Conservation (phyloP, 2,113 vertebrate genomes). For the Saguinus midas region DNA sequence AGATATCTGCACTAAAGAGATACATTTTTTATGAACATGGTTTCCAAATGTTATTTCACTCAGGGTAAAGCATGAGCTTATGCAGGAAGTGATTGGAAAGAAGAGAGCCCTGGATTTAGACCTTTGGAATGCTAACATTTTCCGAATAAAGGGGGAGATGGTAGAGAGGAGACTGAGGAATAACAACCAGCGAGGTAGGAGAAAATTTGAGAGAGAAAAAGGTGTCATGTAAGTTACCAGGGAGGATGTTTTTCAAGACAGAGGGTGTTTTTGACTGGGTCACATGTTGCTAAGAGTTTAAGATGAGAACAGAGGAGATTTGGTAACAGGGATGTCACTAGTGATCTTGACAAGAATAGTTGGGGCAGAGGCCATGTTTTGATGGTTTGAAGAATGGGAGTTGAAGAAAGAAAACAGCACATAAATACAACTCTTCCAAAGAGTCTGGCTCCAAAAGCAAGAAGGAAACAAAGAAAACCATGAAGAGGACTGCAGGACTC, state of each 20-base stretch:
- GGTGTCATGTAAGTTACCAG: neutral
- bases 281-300: neutral
- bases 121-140: neutral
- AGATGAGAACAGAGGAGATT: neutral
- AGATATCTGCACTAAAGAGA: neutral
- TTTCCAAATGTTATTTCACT: neutral
- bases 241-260: neutral
- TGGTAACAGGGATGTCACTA: too few species aligned
- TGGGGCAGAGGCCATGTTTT: neutral
- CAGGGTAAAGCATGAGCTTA: too few species aligned
- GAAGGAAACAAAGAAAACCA: neutral
- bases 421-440: neutral
- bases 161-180: neutral
- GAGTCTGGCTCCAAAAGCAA: neutral
- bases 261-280: neutral
- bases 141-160: neutral
- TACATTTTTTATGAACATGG: too few species aligned
- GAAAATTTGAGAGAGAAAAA: neutral
- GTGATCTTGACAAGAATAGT: neutral
- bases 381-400: neutral
- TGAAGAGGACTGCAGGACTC: neutral
- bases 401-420: neutral
- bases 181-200: neutral
- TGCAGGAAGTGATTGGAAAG: neutral
- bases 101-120: neutral